These are phyloP conservation scores for Nomada ferruginata DNA, from an alignment of 2,888 invertebrate species.

Conservation along the genomic window DNA sequence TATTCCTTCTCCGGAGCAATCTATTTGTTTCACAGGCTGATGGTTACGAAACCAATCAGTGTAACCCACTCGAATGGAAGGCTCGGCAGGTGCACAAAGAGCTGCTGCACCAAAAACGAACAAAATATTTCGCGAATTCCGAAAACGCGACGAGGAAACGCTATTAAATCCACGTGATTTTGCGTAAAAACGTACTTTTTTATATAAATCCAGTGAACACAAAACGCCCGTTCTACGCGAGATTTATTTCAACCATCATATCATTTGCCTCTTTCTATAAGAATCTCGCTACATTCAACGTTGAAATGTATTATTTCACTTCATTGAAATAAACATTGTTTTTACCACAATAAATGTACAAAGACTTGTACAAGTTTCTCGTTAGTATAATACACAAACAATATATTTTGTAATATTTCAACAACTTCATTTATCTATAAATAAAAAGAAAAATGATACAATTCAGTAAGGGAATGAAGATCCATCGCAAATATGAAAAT, in stretches of 20 bases:
- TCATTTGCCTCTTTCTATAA: neutral
- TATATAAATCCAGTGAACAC: neutral
- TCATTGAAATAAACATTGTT: neutral
- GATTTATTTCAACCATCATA: constrained; percentile 6
- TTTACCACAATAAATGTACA: neutral
- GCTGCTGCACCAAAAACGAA: constrained; percentile 52
- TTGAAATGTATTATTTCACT: neutral
- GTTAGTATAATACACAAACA: no score
- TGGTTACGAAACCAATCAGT: constrained; percentile 75
- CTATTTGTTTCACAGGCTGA: constrained; percentile 74
- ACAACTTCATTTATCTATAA: no score
- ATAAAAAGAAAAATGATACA: no score
- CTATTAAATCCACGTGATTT: constrained; percentile 36
- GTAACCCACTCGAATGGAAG: constrained; percentile 72
- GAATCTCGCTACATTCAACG: neutral
- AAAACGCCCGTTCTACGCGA: neutral
- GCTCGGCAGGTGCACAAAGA: constrained; percentile 70
- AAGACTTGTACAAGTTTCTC: no score
- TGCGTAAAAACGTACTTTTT: constrained; percentile 37
- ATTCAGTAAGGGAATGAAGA: no score
- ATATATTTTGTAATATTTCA: no score
- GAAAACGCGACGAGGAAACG: constrained; percentile 41
- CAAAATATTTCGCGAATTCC: constrained; percentile 58
- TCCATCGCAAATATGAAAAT: no score
- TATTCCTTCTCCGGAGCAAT: constrained; percentile 67